Conservation (phyloP, 2,888 invertebrate genomes). For the Notodromas monacha region DNA sequence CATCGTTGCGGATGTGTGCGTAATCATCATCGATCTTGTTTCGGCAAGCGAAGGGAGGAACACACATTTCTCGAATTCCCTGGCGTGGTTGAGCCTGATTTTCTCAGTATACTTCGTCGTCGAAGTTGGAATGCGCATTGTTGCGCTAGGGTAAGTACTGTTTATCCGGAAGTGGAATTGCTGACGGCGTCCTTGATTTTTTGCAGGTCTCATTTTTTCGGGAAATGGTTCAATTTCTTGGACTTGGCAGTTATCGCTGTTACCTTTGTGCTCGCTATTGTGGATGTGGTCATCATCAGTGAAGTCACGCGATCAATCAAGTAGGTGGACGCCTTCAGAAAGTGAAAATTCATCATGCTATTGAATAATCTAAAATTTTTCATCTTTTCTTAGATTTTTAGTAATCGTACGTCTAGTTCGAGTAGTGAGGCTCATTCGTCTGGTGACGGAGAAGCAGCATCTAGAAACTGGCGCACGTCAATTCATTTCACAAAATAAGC, state of each 20-base stretch:
- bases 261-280: conserved; percentile 17
- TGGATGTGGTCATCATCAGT: conserved; percentile 12
- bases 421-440: conserved; percentile 15
- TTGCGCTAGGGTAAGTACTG: conserved; percentile 15
- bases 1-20: conserved; percentile 10
- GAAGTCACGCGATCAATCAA: background rate
- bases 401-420: conserved; percentile 15
- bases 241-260: conserved; percentile 17
- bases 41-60: background rate
- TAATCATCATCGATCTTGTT: conserved; percentile 10
- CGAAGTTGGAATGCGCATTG: conserved; percentile 16
- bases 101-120: conserved; percentile 17
- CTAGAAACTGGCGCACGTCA: conserved; percentile 16
- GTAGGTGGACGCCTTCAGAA: no score
- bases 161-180: background rate
- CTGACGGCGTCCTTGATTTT: background rate
- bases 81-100: conserved; percentile 15
- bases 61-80: conserved; percentile 11
- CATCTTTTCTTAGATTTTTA: conserved; percentile 12
- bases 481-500: conserved; percentile 20
- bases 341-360: conserved; percentile 5
- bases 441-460: conserved; percentile 16
- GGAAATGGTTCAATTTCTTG: conserved; percentile 16
- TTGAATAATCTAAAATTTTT: conserved; percentile 5
- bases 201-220: conserved; percentile 15